These are phyloP conservation scores for Maccullochella peelii DNA, from an alignment of 2,113 vertebrate species.

Conservation along the genomic window DNA sequence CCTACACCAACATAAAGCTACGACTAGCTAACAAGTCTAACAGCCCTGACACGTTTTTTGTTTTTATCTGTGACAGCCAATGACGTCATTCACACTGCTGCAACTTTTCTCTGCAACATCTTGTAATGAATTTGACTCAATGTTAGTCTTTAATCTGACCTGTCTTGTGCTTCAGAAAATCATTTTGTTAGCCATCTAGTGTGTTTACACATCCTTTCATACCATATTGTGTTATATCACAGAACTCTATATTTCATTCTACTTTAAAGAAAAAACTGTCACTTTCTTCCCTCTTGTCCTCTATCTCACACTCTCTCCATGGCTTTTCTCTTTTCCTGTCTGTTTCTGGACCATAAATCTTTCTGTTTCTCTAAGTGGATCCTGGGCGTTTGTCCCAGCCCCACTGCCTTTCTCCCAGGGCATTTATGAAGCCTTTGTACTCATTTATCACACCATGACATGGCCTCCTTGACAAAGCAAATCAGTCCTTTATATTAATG, in stretches of 20 bases:
- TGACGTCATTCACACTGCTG: neutral
- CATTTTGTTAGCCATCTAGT: neutral
- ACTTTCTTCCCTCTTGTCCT: slow-evolving; percentile 14
- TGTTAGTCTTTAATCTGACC: no score
- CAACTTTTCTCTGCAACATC: neutral
- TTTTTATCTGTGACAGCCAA: slow-evolving; percentile 3
- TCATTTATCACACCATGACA: slow-evolving; percentile 72
- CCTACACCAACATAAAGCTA: neutral
- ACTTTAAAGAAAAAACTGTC: slow-evolving; percentile 3
- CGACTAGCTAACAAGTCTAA: neutral
- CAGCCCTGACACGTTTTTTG: neutral
- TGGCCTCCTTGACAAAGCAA: slow-evolving; percentile 55
- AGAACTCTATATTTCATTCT: neutral
- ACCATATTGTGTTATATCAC: neutral
- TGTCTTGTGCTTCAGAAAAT: neutral
- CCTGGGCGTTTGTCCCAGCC: slow-evolving; percentile 73
- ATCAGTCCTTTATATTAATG: slow-evolving; percentile 71
- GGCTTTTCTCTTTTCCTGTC: slow-evolving; percentile 45
- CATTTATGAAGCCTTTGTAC: slow-evolving; percentile 74
- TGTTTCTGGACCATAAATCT: slow-evolving; percentile 68
- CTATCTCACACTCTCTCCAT: slow-evolving; percentile 25
- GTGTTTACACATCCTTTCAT: slow-evolving; percentile 1
- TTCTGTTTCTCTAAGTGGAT: slow-evolving; percentile 75
- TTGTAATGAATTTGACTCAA: neutral
- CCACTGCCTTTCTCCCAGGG: slow-evolving; percentile 37